A percentile compares a stretch with the other conserved stretches of the same genome.
These are phyloP conservation scores for Coptotermes formosanus DNA, from an alignment of 1,140 invertebrate genomes.

Conservation along the genomic window DNA sequence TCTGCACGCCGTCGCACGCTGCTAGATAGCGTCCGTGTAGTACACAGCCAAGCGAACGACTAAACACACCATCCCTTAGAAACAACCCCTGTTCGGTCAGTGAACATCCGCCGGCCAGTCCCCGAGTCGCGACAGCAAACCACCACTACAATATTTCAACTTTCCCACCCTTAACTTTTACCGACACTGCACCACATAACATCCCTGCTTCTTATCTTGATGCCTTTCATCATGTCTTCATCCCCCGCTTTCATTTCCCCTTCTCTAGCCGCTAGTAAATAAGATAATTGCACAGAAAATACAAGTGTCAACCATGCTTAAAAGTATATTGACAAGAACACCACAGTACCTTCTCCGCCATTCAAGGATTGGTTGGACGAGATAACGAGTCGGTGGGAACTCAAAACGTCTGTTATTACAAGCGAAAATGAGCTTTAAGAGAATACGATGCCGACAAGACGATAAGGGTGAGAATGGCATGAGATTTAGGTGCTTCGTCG, in stretches of 20 bases:
- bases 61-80: neutral
- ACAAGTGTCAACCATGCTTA: constrained; percentile 30
- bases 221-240: constrained; percentile 30
- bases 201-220: constrained; percentile 49
- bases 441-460: neutral
- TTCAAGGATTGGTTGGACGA: constrained; percentile 27
- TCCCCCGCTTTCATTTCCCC: neutral
- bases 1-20: too few relatives aligned
- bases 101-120: neutral
- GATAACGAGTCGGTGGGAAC: constrained; percentile 25
- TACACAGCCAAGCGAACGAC: neutral
- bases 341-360: constrained; percentile 19
- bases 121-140: neutral
- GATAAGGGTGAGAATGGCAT: constrained; percentile 26
- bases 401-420: neutral
- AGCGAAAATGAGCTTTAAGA: constrained; percentile 23
- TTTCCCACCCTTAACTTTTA: neutral
- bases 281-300: constrained; percentile 29
- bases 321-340: constrained; percentile 28
- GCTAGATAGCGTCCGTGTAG: neutral
- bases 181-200: neutral
- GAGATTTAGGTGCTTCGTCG: neutral
- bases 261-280: constrained; percentile 19
- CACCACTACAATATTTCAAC: neutral
- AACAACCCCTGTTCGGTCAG: neutral